Evolutionary conservation across 1,140 invertebrate species (phyloP).

Genomic region (Panonychus citri): DNA sequence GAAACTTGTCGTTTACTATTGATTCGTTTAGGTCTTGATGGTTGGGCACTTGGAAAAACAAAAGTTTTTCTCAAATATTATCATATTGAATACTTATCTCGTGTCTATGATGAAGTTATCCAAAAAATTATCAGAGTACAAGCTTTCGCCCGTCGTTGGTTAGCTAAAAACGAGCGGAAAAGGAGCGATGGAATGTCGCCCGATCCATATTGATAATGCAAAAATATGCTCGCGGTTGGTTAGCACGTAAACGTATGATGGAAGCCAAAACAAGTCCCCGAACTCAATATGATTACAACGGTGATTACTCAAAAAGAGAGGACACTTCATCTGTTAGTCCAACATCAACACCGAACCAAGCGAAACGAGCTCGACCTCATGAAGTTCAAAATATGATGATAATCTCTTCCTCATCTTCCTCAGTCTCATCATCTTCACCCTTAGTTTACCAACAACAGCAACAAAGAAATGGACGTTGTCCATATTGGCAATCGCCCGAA

Average conservation of each 20-base stretch:
- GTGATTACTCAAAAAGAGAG: not conserved
- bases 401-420: not conserved
- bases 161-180: conserved; percentile 27
- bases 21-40: conserved; percentile 46
- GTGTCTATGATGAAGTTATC: conserved; percentile 46
- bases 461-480: not conserved
- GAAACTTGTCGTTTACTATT: conserved; percentile 46
- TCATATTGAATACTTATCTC: conserved; percentile 52
- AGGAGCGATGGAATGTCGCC: not conserved
- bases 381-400: not conserved
- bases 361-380: no score
- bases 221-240: conserved; percentile 69
- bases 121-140: conserved; percentile 44
- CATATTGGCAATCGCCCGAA: not conserved
- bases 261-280: conserved; percentile 20
- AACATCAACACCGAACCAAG: no score
- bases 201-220: not conserved
- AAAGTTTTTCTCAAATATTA: conserved; percentile 69
- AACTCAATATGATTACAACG: not conserved
- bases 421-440: not conserved
- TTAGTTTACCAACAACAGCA: not conserved
- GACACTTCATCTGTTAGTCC: no score
- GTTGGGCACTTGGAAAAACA: conserved; percentile 56
- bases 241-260: conserved; percentile 79
- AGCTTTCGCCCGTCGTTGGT: conserved; percentile 41